Base-by-base conservation (phyloP, 2,888 invertebrate genomes). In the Zhuqinia jingwanae region DNA sequence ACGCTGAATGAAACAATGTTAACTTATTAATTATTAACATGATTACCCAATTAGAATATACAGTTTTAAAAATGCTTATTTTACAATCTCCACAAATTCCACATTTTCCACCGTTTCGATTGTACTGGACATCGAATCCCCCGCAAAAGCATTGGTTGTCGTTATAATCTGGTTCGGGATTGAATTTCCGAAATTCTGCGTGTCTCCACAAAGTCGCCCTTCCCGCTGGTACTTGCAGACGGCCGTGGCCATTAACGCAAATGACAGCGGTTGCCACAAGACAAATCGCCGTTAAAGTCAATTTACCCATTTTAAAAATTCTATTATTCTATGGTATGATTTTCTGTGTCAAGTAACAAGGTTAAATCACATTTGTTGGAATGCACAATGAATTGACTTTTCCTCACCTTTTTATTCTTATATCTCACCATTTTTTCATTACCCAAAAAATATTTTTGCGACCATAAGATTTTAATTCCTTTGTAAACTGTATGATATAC, bases 81-180 rank as follows among this genome's bases (percentile, higher is more conserved):
- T 73, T 47, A 83, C 83, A 88, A 89, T 93, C 93, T 0, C 93
- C 93, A 88, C 93, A 93, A 5, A 93, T 92, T 0, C 93, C 93
- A 89, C 93, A 93, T 80, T 92, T 92, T 0, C 93, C 93, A 6
- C 90, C 90, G 80, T 92, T 92, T 0, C 25, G 22, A 36, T 73
- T 76, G 22, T 88, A 85, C 56, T 90, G 90, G 2, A 68, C 13
- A 50, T 36, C 10, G 13, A 68, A 68, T 25, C 90, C 90, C 1
- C 90, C 89, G 70, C 89, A 89, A 45, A 78, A 88, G 3, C 87
- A 42, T 58, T 87, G 78, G 79, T 87, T 89, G 60, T 90, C 90
- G 20, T 90, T 80, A 20, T 85, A 89, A 58, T 90, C 88, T 1
- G 47, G 45, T 0, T 45, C 53, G 1, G 89, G 89, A 17, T 88